Conservation (phyloP, 1,140 invertebrate genomes). For the Ostrea denselamellosa region DNA sequence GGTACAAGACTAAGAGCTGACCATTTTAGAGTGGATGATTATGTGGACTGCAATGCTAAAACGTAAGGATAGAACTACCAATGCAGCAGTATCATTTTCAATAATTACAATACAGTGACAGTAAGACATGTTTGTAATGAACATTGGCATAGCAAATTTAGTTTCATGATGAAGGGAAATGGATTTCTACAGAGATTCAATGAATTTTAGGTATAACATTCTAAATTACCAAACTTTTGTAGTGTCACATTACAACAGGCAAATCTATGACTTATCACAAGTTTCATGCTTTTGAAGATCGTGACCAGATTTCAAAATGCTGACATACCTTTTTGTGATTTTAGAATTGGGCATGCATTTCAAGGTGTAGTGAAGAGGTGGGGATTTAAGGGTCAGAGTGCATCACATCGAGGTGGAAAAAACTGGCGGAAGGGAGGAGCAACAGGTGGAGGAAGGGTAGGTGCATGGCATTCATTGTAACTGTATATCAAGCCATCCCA, state of each 20-base stretch:
- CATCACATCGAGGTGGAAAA: slow-evolving; percentile 95
- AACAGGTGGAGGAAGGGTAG: slow-evolving; percentile 84
- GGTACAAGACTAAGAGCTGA: slow-evolving; percentile 91
- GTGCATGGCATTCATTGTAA: neutral
- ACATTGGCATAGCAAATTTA: too few species aligned
- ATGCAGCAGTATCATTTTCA: too few species aligned
- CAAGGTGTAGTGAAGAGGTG: slow-evolving; percentile 98
- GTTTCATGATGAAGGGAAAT: too few species aligned
- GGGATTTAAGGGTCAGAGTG: slow-evolving; percentile 96
- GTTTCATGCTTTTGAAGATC: neutral
- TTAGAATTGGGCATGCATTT: slow-evolving; percentile 92
- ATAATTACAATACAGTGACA: too few species aligned
- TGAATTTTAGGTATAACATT: too few species aligned
- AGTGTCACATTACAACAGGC: too few species aligned
- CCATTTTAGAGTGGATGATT: slow-evolving; percentile 95
- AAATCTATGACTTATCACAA: too few species aligned
- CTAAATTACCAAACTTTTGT: too few species aligned
- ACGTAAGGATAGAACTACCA: slow-evolving; percentile 85
- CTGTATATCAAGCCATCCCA: neutral
- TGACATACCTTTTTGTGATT: slow-evolving; percentile 34
- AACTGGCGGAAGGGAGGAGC: slow-evolving; percentile 94
- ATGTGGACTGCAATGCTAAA: slow-evolving; percentile 92
- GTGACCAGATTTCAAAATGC: neutral
- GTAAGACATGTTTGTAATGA: too few species aligned
- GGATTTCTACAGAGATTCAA: too few species aligned